A percentile compares a stretch with the other conserved stretches of the same genome.
Evolutionary conservation across 1,140 invertebrate genomes (phyloP).

Genomic region (Achatina immaculata): DNA sequence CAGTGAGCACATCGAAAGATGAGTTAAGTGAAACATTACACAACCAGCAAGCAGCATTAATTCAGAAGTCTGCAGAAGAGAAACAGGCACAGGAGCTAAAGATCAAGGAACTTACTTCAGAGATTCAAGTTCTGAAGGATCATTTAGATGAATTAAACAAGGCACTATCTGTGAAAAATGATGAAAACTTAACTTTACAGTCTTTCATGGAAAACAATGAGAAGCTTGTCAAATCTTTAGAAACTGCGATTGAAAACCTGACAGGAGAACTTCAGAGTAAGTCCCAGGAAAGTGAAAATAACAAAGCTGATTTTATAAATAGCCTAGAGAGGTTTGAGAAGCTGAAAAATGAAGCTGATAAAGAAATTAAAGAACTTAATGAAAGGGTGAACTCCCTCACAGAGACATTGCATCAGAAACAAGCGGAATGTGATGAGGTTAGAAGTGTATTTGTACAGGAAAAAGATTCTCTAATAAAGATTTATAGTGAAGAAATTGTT

Average conservation of each 20-base stretch:
- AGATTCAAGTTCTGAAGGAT: constrained; percentile 16
- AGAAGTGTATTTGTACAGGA: constrained; percentile 32
- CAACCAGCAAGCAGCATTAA: constrained; percentile 47
- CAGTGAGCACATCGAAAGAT: constrained; percentile 49
- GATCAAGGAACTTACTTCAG: constrained; percentile 11
- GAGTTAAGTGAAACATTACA: constrained; percentile 50
- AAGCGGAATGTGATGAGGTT: constrained; percentile 40
- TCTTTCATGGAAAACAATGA: constrained; percentile 47
- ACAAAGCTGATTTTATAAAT: constrained; percentile 36
- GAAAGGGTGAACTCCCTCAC: constrained; percentile 49
- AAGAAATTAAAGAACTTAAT: constrained; percentile 51
- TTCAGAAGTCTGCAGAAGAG: constrained; percentile 45
- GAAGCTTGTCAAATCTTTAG: constrained; percentile 34
- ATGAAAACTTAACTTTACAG: constrained; percentile 48
- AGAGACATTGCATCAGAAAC: constrained; percentile 36
- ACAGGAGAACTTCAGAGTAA: constrained; percentile 38
- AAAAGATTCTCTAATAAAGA: constrained; percentile 36
- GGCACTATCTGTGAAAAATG: constrained; percentile 43
- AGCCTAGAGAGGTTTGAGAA: constrained; percentile 56
- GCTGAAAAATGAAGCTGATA: constrained; percentile 48
- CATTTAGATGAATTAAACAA: constrained; percentile 46
- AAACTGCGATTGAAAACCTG: constrained; percentile 40
- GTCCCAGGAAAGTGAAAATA: constrained; percentile 29
- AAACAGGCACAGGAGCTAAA: constrained; percentile 47
- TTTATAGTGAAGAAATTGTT: constrained; percentile 35